Percentiles rank a stretch among this genome's conserved stretches.
phyloP scores from a whole-genome alignment of 2,797 vertebrate genomes.

The Darevskia nairensis region DNA sequence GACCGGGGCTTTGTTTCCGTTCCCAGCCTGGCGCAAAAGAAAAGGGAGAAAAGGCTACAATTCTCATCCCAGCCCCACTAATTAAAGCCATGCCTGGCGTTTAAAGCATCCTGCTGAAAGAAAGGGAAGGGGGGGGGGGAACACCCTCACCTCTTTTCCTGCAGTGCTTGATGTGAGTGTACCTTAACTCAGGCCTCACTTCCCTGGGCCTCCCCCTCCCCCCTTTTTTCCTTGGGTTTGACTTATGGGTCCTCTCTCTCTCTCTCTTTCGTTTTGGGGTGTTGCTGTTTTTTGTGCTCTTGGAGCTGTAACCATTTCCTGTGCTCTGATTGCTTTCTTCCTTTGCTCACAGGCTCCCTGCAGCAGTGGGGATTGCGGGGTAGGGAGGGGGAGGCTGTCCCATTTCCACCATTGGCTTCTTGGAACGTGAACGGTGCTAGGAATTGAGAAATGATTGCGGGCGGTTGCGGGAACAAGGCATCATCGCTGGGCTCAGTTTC shows the following conservation, averaged over 20 bases:
- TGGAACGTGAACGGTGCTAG: background rate
- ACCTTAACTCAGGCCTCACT: constrained; percentile 47
- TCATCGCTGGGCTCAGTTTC: background rate
- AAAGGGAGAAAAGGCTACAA: background rate
- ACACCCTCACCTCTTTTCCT: constrained; percentile 42
- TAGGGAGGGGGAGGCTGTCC: background rate
- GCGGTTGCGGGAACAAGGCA: background rate
- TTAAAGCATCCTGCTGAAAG: constrained; percentile 52
- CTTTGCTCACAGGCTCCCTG: background rate
- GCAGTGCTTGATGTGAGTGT: constrained; percentile 41
- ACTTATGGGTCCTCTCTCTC: constrained; percentile 53
- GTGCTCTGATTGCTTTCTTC: constrained; percentile 44
- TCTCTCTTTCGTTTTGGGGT: background rate
- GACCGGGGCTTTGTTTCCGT: background rate
- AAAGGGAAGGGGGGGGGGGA: constrained; percentile 31
- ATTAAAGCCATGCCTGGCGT: constrained; percentile 75
- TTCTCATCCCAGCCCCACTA: constrained; percentile 30
- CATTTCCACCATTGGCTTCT: constrained; percentile 8
- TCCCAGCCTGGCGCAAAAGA: background rate
- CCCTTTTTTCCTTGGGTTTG: constrained; percentile 37
- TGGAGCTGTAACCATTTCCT: constrained; percentile 49
- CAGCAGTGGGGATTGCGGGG: background rate
- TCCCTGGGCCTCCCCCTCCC: constrained; percentile 43
- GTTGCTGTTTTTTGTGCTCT: background rate
- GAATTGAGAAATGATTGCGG: background rate